Evolutionary conservation across 2,888 invertebrate species (phyloP).

Genomic region (Troides oblongomaculatus): DNA sequence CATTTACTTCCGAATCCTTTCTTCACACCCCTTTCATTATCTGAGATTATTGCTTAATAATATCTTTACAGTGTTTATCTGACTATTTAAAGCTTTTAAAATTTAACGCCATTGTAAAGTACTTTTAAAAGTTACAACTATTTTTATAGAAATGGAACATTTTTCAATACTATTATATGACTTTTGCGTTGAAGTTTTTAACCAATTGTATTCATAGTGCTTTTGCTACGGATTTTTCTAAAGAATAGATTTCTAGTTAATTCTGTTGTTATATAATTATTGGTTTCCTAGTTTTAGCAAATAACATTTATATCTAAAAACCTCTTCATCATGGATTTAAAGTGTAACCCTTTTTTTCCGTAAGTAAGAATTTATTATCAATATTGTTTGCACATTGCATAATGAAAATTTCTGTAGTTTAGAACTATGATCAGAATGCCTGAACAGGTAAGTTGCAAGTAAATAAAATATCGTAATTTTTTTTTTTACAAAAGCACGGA

Average conservation of each 20-base stretch:
- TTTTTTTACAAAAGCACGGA: too few species aligned
- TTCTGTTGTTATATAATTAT: background rate
- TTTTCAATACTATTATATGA: constrained; percentile 26
- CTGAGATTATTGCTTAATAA: constrained; percentile 65
- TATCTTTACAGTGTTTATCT: constrained; percentile 63
- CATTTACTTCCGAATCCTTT: constrained; percentile 63
- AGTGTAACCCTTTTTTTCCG: too few species aligned
- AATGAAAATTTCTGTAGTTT: too few species aligned
- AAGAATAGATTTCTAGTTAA: constrained; percentile 3
- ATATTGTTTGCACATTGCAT: too few species aligned
- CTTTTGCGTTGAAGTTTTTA: constrained; percentile 21
- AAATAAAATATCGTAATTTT: too few species aligned
- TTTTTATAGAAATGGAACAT: constrained; percentile 24
- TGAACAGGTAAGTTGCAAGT: too few species aligned
- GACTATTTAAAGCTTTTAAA: constrained; percentile 44
- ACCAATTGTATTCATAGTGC: constrained; percentile 23
- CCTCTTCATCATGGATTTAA: too few species aligned
- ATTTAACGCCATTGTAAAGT: constrained; percentile 10
- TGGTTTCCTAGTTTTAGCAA: too few species aligned
- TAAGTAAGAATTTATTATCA: too few species aligned
- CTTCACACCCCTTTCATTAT: constrained; percentile 62
- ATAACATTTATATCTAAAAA: too few species aligned
- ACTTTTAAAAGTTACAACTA: constrained; percentile 14
- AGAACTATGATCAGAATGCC: too few species aligned
- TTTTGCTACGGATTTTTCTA: constrained; percentile 18